These are phyloP conservation scores for Brachyhypopomus gauderio DNA, from an alignment of 2,113 vertebrate genomes.

Conservation along the genomic window DNA sequence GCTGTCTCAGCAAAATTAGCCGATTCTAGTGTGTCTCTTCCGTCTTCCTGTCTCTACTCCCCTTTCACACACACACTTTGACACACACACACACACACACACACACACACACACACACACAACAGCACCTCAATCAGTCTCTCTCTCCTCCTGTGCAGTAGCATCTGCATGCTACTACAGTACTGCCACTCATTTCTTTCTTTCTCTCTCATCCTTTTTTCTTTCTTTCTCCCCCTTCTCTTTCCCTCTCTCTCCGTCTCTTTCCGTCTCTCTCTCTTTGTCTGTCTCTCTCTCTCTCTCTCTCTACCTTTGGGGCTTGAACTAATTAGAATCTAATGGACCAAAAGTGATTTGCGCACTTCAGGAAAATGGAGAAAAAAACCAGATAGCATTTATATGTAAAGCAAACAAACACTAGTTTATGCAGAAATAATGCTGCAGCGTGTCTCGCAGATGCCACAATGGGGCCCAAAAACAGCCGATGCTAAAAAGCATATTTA, in stretches of 20 bases:
- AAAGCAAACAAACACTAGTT: slow-evolving; percentile 74
- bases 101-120: neutral
- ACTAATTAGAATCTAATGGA: slow-evolving; percentile 79
- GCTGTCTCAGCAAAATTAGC: slow-evolving; percentile 42
- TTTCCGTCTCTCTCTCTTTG: slow-evolving; percentile 28
- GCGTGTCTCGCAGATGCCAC: slow-evolving; percentile 58
- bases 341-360: slow-evolving; percentile 75
- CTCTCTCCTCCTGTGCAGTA: neutral
- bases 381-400: slow-evolving; percentile 76
- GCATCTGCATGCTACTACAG: slow-evolving; percentile 14
- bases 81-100: neutral
- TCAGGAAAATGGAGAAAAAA: slow-evolving; percentile 76
- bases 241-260: slow-evolving; percentile 51
- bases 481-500: slow-evolving; percentile 81
- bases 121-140: neutral
- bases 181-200: slow-evolving; percentile 18
- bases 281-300: slow-evolving; percentile 44
- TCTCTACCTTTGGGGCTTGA: slow-evolving; percentile 68
- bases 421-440: slow-evolving; percentile 69
- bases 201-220: slow-evolving; percentile 38
- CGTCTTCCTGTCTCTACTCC: neutral
- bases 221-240: slow-evolving; percentile 64
- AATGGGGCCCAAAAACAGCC: slow-evolving; percentile 62
- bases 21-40: slow-evolving; percentile 32
- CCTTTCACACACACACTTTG: neutral